Base-by-base conservation (phyloP, 1,140 invertebrate genomes). In the Hyphantria cunea region DNA sequence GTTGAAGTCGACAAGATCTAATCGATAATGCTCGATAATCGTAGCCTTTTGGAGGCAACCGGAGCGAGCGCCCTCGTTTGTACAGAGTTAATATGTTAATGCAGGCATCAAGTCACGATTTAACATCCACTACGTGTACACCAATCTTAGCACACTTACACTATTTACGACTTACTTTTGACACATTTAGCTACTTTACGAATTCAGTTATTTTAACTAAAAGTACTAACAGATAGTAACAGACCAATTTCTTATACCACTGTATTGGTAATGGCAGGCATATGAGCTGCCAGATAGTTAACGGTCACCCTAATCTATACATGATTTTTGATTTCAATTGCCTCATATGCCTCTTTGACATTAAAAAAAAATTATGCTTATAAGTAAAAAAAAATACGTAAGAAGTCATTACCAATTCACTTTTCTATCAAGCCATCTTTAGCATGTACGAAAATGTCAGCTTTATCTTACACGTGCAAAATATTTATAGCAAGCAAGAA, bases 71-170 rank as follows among this genome's bases (percentile, higher is more conserved):
- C 51, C 62, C 72, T 70, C 67, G 68, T 78, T 79, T 75, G 74
- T 78, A 66, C 49, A 34, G 69, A 61, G 64, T 76, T 82, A 81
- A 82, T 80, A 79, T 78, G 76, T 78, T 75, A 86, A 80, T 81
- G 65, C 55, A 54, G 47, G 64, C 52, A 64, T 72, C 77, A 47
- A 76, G 65, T 78, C 70, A 73, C 72, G 68, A 78, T 66, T 51
- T 55, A 15, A 48, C 32, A 64, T 50, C 37, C 52, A 48, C 10
- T 65, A 60, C 61, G 61, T 63, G 66, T 74, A 68, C n/a, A n/a
- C 58, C 15, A 51, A 66, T 48, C 49, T 67, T 67, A 58, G 41
- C 60, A 71, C 64, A 72, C 71, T 79, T 76, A 60, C 47, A 41
- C 8, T 34, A 60, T 74, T 76, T 72, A 75, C 70, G 68, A 72